Evolutionary conservation across 2,797 vertebrate species (phyloP), one percentile per base, ranked within the genome.

Genomic region (Sebastes minor): DNA sequence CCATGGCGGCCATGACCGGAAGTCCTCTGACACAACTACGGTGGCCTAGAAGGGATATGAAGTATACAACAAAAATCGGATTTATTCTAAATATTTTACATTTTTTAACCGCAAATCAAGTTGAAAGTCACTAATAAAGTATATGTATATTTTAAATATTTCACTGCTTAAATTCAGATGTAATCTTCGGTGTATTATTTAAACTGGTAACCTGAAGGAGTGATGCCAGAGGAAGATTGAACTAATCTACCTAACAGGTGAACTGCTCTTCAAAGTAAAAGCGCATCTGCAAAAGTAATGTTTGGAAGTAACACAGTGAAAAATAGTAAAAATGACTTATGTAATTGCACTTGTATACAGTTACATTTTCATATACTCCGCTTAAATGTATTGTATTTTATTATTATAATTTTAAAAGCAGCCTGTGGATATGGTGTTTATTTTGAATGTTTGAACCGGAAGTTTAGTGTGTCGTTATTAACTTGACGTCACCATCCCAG

Each of bases 371-470:
- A 23, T 9, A 16, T 11, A n/a, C 20, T 35, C 1, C 0, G 32
- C 4, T 35, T 42, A 38, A 18, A 4, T 2, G 5, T 61, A n/a
- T 27, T 72, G 14, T 9, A 23, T 23, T 59, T 27, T 27, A n/a
- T 33, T 64, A n/a, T 27, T 18, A 23, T 3, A 13, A 38, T 27
- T 8, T 20, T 32, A 11, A 23, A 42, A 16, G 10, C 2, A 4
- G 3, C 9, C 2, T 8, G 20, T 5, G 1, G 2, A 56, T 6
- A 3, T 32, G 20, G 9, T 13, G 2, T 76, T 88, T 88, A 89
- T 75, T 88, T 82, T 88, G 83, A 83, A 83, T 3, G 33, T 61
- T 28, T 12, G 1, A 76, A 78, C 20, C 35, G 76, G 86, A 86
- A 78, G 53, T 60, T 1, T 1, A 6, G 10, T 3, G 13, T 33